Percentiles rank a stretch among this genome's conserved stretches.
These are phyloP conservation scores for Zosterops hypoxanthus DNA, from an alignment of 2,113 vertebrate genomes.

Conservation along the genomic window DNA sequence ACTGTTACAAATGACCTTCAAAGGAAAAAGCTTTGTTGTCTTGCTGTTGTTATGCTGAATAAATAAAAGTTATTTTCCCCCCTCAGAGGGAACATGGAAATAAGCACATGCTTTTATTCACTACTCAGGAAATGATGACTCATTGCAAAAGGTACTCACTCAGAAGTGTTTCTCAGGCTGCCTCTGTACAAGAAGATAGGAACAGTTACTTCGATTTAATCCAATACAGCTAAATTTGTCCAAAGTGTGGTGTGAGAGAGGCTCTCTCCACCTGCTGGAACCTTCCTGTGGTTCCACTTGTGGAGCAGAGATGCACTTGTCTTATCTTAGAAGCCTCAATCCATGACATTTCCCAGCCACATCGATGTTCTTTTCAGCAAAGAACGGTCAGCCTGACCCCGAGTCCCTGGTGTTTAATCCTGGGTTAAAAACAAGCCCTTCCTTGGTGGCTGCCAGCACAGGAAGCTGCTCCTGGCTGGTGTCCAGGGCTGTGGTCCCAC, in stretches of 20 bases:
- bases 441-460: not conserved
- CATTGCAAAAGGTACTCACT: not conserved
- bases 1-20: not conserved
- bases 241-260: not conserved
- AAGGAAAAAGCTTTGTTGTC: not conserved
- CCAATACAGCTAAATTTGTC: not conserved
- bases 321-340: not conserved
- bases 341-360: not conserved
- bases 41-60: not conserved
- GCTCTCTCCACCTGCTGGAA: fast-evolving
- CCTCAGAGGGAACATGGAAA: not conserved
- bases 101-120: not conserved
- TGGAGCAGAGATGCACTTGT: not conserved
- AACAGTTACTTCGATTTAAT: not conserved
- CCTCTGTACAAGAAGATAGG: not conserved
- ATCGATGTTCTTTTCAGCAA: not conserved
- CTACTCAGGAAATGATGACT: not conserved
- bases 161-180: not conserved
- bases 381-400: not conserved
- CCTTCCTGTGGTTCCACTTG: not conserved
- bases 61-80: constrained; percentile 11
- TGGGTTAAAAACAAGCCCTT: not conserved
- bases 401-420: not conserved
- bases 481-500: not conserved
- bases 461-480: not conserved